Percentiles rank a stretch among this genome's conserved stretches.
Evolutionary conservation across 2,888 invertebrate species (phyloP).

Genomic region (Nymphalis urticae): DNA sequence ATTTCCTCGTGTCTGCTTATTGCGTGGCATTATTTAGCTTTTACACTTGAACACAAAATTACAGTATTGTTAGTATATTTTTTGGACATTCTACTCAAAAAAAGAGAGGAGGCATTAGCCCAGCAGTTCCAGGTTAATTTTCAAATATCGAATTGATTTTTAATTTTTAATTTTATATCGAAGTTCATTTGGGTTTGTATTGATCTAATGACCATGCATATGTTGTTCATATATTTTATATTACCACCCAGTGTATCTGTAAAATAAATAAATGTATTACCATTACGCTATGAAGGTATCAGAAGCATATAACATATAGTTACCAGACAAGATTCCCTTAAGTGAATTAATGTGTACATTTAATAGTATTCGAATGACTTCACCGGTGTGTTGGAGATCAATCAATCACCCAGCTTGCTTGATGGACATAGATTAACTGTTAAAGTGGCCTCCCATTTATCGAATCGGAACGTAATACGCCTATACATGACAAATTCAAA

Average conservation of each 20-base stretch:
- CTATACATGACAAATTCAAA: conserved; percentile 29
- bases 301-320: not conserved
- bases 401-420: conserved; percentile 24
- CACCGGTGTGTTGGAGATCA: conserved; percentile 1
- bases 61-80: no score
- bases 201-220: not conserved
- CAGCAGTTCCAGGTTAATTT: no score
- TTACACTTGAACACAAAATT: not conserved
- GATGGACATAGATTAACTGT: conserved; percentile 22
- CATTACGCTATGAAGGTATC: not conserved
- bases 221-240: not conserved
- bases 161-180: no score
- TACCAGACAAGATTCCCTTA: not conserved
- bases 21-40: not conserved
- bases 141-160: no score
- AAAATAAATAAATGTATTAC: not conserved
- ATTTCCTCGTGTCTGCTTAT: no score
- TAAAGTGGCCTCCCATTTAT: conserved; percentile 16
- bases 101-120: no score
- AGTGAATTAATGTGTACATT: conserved; percentile 25
- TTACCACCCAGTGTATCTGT: not conserved
- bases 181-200: no score
- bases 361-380: conserved; percentile 14
- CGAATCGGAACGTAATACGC: conserved; percentile 14
- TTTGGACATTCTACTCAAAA: no score